Conservation (phyloP, 2,888 invertebrate species). For the Chorisops tibialis region DNA sequence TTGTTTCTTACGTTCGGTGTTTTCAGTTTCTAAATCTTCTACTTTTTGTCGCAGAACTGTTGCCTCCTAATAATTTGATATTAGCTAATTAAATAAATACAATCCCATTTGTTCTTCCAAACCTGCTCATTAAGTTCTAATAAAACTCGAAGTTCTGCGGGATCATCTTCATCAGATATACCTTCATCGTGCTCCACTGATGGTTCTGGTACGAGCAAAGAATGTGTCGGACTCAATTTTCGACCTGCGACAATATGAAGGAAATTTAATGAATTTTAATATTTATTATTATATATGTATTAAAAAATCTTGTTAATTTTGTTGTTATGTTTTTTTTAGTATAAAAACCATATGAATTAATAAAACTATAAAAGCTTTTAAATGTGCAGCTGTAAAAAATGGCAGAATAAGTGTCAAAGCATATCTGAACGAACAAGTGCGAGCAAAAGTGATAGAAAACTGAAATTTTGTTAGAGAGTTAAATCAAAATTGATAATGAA, state of each 20-base stretch:
- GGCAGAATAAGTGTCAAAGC: slow-evolving; percentile 42
- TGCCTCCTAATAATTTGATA: slow-evolving; percentile 61
- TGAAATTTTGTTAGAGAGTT: slow-evolving; percentile 13
- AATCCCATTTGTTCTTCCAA: neutral
- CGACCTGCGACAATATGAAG: slow-evolving; percentile 63
- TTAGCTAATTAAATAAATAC: neutral
- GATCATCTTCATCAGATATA: slow-evolving; percentile 75
- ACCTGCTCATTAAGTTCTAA: slow-evolving; percentile 85
- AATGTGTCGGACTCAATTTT: slow-evolving; percentile 66
- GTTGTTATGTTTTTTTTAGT: slow-evolving; percentile 28
- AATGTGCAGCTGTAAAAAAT: slow-evolving; percentile 56
- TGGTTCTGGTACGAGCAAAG: slow-evolving; percentile 62
- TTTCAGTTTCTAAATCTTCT: slow-evolving; percentile 78
- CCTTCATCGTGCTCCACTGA: slow-evolving; percentile 69
- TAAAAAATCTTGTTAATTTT: neutral
- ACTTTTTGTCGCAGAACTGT: slow-evolving; percentile 77
- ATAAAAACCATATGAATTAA: slow-evolving; percentile 29
- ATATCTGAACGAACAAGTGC: too few relatives aligned
- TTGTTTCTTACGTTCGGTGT: slow-evolving; percentile 69
- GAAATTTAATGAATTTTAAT: too few relatives aligned
- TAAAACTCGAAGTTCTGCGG: slow-evolving; percentile 77
- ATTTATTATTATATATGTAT: too few relatives aligned
- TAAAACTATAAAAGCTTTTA: slow-evolving; percentile 1
- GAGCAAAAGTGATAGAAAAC: neutral
- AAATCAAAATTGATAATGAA: slow-evolving; percentile 2